These are phyloP conservation scores for Acanthis flammea DNA, from an alignment of 2,797 vertebrate species.

Conservation along the genomic window DNA sequence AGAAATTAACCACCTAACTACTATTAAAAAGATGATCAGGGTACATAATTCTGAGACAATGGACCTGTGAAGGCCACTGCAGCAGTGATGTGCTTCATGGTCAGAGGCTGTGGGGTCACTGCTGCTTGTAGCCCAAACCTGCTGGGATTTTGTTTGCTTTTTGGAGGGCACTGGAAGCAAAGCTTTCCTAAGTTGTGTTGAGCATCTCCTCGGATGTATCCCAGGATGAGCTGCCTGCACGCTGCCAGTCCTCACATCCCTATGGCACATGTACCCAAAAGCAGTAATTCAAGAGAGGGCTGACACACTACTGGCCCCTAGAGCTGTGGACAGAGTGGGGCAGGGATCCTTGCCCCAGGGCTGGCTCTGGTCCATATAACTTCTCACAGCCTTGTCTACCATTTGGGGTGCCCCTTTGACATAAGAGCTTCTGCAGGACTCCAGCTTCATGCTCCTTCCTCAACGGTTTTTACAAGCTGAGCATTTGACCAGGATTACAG, in stretches of 20 bases:
- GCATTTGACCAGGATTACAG: not conserved
- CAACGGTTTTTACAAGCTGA: not conserved
- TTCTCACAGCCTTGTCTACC: not conserved
- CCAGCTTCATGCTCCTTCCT: not conserved
- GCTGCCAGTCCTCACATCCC: not conserved
- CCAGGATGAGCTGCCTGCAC: not conserved
- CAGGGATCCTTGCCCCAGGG: not conserved
- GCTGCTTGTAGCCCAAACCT: not conserved
- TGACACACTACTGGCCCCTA: not conserved
- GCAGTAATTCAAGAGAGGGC: not conserved
- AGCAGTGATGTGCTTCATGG: rapidly evolving
- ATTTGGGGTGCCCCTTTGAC: rapidly evolving
- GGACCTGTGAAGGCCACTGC: not conserved
- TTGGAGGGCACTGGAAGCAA: not conserved
- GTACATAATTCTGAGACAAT: not conserved
- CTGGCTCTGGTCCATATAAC: too few species aligned
- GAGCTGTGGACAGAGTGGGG: not conserved
- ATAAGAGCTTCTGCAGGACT: not conserved
- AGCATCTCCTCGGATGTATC: not conserved
- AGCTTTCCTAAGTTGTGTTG: rapidly evolving
- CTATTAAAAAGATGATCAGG: not conserved
- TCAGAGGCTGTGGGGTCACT: not conserved
- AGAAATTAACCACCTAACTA: not conserved
- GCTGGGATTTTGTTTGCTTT: not conserved
- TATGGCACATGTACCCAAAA: rapidly evolving